Evolutionary conservation across 2,797 vertebrate genomes (phyloP).

Genomic region (Mormyrus proboscirostris): DNA sequence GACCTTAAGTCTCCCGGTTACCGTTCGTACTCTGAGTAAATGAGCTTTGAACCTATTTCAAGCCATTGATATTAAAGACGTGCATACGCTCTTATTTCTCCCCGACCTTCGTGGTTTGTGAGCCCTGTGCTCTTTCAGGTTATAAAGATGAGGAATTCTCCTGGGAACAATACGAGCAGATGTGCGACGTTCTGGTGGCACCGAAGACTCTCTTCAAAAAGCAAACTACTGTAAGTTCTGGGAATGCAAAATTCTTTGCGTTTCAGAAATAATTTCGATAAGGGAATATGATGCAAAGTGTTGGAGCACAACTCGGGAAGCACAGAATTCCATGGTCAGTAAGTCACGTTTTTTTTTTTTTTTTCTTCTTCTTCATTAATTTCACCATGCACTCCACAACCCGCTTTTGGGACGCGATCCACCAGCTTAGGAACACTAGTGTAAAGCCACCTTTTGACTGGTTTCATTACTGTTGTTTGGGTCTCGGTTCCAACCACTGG

Average conservation of each 20-base stretch:
- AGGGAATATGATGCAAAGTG: not conserved
- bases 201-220: conserved; percentile 72
- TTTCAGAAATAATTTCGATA: not conserved
- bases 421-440: not conserved
- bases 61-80: not conserved
- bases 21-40: not conserved
- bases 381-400: not conserved
- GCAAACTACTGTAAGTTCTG: conserved; percentile 58
- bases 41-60: not conserved
- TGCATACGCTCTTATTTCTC: not conserved
- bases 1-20: not conserved
- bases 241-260: not conserved
- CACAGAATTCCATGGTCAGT: not conserved
- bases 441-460: not conserved
- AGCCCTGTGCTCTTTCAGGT: conserved; percentile 52
- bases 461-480: not conserved
- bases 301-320: not conserved
- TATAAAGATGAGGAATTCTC: conserved; percentile 74
- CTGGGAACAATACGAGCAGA: conserved; percentile 75
- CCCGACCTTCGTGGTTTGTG: not conserved
- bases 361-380: not conserved
- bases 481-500: not conserved
- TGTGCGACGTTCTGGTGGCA: conserved; percentile 67
- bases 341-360: not conserved
- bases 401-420: not conserved